phyloP scores from a whole-genome alignment of 2,113 vertebrate genomes.

The Gobius niger region DNA sequence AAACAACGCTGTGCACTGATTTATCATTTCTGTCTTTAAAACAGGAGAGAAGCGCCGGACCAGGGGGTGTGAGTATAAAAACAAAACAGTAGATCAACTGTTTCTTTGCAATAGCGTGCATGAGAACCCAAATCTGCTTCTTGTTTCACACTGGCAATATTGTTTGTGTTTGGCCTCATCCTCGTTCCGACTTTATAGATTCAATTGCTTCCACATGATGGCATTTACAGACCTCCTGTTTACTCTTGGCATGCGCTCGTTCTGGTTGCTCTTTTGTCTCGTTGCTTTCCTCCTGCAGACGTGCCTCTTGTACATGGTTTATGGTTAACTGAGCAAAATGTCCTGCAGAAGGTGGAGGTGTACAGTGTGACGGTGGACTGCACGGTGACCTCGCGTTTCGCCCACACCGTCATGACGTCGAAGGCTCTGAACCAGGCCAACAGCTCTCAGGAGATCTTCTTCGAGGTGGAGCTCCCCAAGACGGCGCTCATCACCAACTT shows the following conservation, averaged over 20 bases:
- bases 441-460: slow-evolving; percentile 76
- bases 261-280: neutral
- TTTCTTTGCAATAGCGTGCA: neutral
- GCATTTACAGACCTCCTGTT: neutral
- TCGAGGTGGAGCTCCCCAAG: slow-evolving; percentile 88
- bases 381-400: slow-evolving; percentile 84
- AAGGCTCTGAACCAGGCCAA: slow-evolving; percentile 76
- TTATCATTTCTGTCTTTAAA: neutral
- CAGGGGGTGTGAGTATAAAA: neutral
- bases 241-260: neutral
- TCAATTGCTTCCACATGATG: neutral
- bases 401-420: slow-evolving; percentile 84
- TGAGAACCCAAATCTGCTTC: neutral
- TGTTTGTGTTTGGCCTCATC: neutral
- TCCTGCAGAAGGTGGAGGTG: slow-evolving; percentile 30
- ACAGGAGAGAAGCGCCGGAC: neutral
- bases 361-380: slow-evolving; percentile 80
- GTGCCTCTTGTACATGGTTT: too few relatives aligned
- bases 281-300: neutral
- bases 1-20: too few relatives aligned
- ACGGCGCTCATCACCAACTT: slow-evolving; percentile 92
- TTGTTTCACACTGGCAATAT: neutral
- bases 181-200: neutral
- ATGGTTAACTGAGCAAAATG: too few relatives aligned
- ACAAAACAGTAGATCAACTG: neutral